Evolutionary conservation across 1,140 invertebrate genomes (phyloP).

Genomic region (Drosophila bocki): DNA sequence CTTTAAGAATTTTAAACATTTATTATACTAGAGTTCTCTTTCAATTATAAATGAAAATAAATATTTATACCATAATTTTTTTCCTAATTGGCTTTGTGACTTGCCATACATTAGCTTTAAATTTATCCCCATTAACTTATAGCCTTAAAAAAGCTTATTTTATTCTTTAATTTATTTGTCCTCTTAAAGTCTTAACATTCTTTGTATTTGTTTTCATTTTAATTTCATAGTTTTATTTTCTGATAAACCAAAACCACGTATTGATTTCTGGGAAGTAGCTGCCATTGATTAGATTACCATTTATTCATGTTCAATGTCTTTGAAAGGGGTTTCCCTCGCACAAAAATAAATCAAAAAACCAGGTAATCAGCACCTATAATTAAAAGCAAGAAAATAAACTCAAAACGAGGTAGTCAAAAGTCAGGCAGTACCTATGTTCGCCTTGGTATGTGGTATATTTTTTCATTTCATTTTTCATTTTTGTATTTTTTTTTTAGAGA

Average conservation of each 20-base stretch:
- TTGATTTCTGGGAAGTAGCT: conserved; percentile 17
- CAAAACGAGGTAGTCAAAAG: conserved; percentile 4
- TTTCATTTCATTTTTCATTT: conserved; percentile 31
- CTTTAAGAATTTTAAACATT: too few species aligned
- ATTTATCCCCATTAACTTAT: not conserved
- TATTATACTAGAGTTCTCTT: not conserved
- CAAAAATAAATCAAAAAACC: not conserved
- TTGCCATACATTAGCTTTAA: not conserved
- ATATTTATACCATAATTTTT: not conserved
- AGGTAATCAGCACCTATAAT: conserved; percentile 2
- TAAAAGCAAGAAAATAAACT: not conserved
- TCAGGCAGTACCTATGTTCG: conserved; percentile 15
- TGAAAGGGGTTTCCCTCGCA: conserved; percentile 1
- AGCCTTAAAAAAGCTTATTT: too few species aligned
- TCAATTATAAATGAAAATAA: too few species aligned
- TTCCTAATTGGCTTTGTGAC: not conserved
- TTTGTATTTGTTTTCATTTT: too few species aligned
- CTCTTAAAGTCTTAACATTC: too few species aligned
- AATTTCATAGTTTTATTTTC: not conserved
- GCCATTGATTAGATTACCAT: conserved; percentile 12
- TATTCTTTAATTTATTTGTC: not conserved
- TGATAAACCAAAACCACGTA: not conserved
- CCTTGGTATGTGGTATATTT: conserved; percentile 22
- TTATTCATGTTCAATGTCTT: not conserved
- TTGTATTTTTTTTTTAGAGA: conserved; percentile 22